phyloP scores from a whole-genome alignment of 1,140 invertebrate genomes.

The Panulirus ornatus region DNA sequence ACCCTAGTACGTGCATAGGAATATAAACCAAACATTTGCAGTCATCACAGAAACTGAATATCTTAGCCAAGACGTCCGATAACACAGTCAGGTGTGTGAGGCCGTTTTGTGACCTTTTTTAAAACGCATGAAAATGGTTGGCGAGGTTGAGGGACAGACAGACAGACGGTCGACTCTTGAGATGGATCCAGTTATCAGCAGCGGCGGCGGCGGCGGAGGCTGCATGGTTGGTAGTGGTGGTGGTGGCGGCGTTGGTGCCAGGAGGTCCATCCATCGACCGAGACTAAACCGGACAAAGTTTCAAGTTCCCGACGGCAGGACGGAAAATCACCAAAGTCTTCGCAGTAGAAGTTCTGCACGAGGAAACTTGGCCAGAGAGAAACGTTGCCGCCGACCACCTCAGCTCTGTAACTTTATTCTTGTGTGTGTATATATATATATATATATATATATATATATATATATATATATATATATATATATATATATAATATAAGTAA shows the following conservation, averaged over 20 bases:
- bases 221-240: background rate
- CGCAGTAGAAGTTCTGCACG: slow-evolving; percentile 10
- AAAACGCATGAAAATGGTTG: no score
- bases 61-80: no score
- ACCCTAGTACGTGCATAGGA: no score
- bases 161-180: no score
- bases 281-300: background rate
- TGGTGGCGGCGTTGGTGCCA: no score
- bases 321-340: slow-evolving; percentile 30
- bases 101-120: no score
- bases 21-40: no score
- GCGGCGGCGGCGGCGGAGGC: background rate
- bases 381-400: slow-evolving; percentile 1
- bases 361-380: background rate
- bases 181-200: no score
- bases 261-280: background rate
- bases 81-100: no score
- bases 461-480: background rate
- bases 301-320: slow-evolving; percentile 2
- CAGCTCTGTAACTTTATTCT: background rate
- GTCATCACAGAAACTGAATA: no score
- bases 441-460: no score
- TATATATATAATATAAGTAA: background rate
- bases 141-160: no score
- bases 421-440: background rate